Conservation (phyloP, 2,113 vertebrate genomes). For the Genyomyrus donnyi region DNA sequence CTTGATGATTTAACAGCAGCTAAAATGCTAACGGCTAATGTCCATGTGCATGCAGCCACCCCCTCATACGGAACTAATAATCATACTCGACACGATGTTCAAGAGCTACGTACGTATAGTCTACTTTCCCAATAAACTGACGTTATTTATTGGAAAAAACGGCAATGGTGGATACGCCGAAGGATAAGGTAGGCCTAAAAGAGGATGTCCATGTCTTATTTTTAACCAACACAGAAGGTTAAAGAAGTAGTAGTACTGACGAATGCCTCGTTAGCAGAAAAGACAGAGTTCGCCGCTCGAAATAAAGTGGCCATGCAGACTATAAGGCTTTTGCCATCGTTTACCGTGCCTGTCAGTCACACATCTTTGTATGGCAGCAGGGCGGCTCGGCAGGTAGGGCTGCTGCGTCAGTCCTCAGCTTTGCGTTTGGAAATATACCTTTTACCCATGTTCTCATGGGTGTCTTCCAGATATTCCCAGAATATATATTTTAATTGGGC, state of each 20-base stretch:
- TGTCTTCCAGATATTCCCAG: neutral
- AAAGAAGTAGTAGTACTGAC: neutral
- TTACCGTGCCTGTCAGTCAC: neutral
- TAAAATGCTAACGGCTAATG: neutral
- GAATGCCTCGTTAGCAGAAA: neutral
- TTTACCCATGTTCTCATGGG: neutral
- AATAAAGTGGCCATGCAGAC: neutral
- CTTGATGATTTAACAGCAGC: neutral
- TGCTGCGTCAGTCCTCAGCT: neutral
- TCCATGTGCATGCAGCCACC: neutral
- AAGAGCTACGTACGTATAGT: neutral
- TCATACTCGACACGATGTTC: neutral
- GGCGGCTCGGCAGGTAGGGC: neutral
- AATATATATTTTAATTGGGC: neutral
- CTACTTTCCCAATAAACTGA: neutral
- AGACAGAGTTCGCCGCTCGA: neutral
- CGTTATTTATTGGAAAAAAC: neutral
- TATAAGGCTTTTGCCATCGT: neutral
- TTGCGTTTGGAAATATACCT: neutral
- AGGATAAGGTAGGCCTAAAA: neutral
- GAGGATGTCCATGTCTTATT: neutral
- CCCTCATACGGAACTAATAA: neutral
- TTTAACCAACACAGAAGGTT: neutral
- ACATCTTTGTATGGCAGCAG: neutral
- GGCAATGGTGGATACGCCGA: neutral